Percentiles rank a stretch among this genome's conserved stretches.
Conservation (phyloP, 2,113 vertebrate genomes). For the Bubalus kerabau region DNA sequence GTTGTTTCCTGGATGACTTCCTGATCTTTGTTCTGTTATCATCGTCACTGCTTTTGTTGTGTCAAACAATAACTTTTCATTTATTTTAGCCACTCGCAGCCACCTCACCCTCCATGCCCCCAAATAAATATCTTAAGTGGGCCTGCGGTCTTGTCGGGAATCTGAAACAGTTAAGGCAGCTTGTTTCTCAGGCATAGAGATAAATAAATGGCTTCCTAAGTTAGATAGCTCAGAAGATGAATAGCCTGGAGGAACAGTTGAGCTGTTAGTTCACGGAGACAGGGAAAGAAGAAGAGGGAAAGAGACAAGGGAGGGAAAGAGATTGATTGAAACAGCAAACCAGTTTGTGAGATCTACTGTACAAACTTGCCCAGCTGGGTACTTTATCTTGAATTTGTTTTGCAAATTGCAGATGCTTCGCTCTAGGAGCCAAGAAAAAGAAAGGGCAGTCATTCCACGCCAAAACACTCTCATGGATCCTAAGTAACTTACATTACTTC, state of each 20-base stretch:
- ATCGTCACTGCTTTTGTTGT: background rate
- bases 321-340: slow-evolving; percentile 31
- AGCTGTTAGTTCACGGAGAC: slow-evolving; percentile 38
- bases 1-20: background rate
- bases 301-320: background rate
- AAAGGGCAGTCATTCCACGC: slow-evolving; percentile 28
- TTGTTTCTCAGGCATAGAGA: slow-evolving; percentile 39
- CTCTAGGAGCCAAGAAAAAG: slow-evolving; percentile 67
- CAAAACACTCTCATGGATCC: slow-evolving; percentile 20
- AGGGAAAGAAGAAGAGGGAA: background rate
- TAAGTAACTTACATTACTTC: slow-evolving; percentile 31
- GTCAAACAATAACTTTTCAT: background rate
- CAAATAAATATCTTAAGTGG: background rate
- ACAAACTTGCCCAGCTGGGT: slow-evolving; percentile 62
- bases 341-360: slow-evolving; percentile 51
- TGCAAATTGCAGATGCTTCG: slow-evolving; percentile 66
- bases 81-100: background rate
- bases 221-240: slow-evolving; percentile 3
- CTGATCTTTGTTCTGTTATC: background rate
- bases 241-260: slow-evolving; percentile 27
- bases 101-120: background rate
- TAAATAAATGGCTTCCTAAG: slow-evolving; percentile 37
- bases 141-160: background rate
- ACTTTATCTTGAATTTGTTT: slow-evolving; percentile 65
- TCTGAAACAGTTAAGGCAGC: slow-evolving; percentile 27